Evolutionary conservation across 1,140 invertebrate genomes (phyloP).

Genomic region (Aplysia californica): DNA sequence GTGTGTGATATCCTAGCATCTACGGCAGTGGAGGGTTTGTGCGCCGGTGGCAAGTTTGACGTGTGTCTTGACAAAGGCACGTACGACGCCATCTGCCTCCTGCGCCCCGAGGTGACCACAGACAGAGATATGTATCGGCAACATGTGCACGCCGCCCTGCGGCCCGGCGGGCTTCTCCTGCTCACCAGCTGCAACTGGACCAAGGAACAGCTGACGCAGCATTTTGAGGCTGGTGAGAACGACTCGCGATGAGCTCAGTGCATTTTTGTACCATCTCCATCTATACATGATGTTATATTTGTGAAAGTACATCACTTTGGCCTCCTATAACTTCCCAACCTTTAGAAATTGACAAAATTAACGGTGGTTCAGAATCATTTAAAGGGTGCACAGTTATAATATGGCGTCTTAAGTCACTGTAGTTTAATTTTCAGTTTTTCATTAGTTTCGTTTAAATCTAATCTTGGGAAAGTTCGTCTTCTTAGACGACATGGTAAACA

Average conservation of each 20-base stretch:
- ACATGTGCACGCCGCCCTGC: slow-evolving; percentile 75
- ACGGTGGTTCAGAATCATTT: too few relatives aligned
- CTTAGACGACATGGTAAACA: too few relatives aligned
- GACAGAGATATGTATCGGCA: slow-evolving; percentile 78
- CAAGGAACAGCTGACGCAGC: slow-evolving; percentile 79
- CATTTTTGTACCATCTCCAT: neutral
- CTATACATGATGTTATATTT: too few relatives aligned
- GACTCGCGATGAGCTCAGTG: neutral
- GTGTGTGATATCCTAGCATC: slow-evolving; percentile 33
- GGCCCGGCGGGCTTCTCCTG: slow-evolving; percentile 77
- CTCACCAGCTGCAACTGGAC: slow-evolving; percentile 97
- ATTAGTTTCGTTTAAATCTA: too few relatives aligned
- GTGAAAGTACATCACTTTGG: too few relatives aligned
- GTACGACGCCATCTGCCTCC: slow-evolving; percentile 90
- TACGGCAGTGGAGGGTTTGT: slow-evolving; percentile 19
- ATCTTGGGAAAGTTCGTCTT: too few relatives aligned
- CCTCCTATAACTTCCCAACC: too few relatives aligned
- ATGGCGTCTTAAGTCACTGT: too few relatives aligned
- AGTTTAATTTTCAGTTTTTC: too few relatives aligned
- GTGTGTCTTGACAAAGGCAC: slow-evolving; percentile 88
- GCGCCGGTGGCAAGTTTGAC: slow-evolving; percentile 38
- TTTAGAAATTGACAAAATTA: too few relatives aligned
- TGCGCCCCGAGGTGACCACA: slow-evolving; percentile 75
- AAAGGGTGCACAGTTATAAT: too few relatives aligned
- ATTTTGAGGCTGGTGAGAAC: slow-evolving; percentile 73